These are phyloP conservation scores for Galeruca laticollis DNA, from an alignment of 2,888 invertebrate species.

Conservation along the genomic window DNA sequence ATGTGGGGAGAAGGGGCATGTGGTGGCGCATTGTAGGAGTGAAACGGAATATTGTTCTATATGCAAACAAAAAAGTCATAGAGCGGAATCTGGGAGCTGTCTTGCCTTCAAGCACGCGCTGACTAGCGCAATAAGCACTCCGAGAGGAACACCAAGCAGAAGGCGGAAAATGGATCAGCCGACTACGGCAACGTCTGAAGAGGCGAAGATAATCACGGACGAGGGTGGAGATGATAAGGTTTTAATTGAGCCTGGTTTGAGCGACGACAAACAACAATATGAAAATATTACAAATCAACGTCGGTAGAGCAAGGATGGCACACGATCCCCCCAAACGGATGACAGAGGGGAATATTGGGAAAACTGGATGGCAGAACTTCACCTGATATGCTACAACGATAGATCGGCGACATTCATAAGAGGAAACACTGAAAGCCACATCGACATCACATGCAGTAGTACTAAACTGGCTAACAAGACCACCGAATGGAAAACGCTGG, in stretches of 20 bases:
- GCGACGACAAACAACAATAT: not conserved
- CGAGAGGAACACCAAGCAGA: not conserved
- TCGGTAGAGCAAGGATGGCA: not conserved
- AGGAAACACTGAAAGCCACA: slow-evolving; percentile 1
- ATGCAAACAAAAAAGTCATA: not conserved
- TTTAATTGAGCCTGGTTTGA: too few species aligned
- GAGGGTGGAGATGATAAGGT: not conserved
- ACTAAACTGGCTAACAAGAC: not conserved
- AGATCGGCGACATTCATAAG: slow-evolving; percentile 7
- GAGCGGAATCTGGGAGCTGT: not conserved
- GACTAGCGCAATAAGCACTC: not conserved
- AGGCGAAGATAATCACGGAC: not conserved
- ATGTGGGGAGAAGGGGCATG: slow-evolving; percentile 10
- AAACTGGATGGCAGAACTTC: slow-evolving; percentile 2
- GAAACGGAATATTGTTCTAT: slow-evolving; percentile 5
- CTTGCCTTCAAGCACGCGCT: not conserved
- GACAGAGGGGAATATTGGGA: slow-evolving; percentile 1
- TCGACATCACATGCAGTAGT: slow-evolving; percentile 18
- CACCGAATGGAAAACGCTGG: slow-evolving; percentile 2
- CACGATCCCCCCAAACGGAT: slow-evolving; percentile 1
- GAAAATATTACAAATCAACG: slow-evolving; percentile 25
- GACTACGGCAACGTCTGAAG: too few species aligned
- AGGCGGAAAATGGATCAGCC: too few species aligned
- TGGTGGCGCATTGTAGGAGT: not conserved
- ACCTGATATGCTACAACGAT: not conserved